Conservation (phyloP, 2,888 invertebrate species). For the Petrolisthes cinctipes region DNA sequence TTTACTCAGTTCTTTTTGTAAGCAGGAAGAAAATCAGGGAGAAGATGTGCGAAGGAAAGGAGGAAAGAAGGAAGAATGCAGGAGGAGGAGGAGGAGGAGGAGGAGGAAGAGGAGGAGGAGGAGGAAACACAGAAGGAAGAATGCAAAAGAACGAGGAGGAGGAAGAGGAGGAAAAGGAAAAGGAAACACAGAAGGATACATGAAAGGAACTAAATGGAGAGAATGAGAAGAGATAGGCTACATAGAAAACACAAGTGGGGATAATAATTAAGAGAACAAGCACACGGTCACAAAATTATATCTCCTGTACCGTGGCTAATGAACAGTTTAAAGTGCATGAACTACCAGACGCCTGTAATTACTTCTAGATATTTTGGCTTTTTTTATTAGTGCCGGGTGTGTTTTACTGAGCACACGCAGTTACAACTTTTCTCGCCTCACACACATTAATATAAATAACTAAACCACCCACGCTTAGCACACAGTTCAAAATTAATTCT, state of each 20-base stretch:
- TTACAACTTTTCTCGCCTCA: too few species aligned
- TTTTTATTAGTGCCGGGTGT: too few species aligned
- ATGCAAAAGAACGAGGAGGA: not conserved
- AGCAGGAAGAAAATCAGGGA: not conserved
- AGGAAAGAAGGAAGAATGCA: not conserved
- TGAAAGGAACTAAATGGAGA: slow-evolving; percentile 1
- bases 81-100: not conserved
- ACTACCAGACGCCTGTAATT: too few species aligned
- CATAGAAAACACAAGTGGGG: not conserved
- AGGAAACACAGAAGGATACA: not conserved
- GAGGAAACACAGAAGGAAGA: not conserved
- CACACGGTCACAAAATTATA: too few species aligned
- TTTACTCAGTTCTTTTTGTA: not conserved
- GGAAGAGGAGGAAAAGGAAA: not conserved
- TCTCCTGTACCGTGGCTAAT: too few species aligned
- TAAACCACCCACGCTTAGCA: too few species aligned
- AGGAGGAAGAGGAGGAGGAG: not conserved
- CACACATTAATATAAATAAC: too few species aligned
- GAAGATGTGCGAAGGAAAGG: not conserved
- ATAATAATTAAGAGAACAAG: not conserved
- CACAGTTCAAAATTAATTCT: too few species aligned
- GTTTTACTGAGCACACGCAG: too few species aligned
- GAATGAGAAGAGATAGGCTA: not conserved
- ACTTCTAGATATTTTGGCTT: too few species aligned
- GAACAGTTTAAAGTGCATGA: too few species aligned